Percentiles rank a stretch among this genome's conserved stretches.
Conservation (phyloP, 2,113 vertebrate species). For the Rhabdomys dilectus region DNA sequence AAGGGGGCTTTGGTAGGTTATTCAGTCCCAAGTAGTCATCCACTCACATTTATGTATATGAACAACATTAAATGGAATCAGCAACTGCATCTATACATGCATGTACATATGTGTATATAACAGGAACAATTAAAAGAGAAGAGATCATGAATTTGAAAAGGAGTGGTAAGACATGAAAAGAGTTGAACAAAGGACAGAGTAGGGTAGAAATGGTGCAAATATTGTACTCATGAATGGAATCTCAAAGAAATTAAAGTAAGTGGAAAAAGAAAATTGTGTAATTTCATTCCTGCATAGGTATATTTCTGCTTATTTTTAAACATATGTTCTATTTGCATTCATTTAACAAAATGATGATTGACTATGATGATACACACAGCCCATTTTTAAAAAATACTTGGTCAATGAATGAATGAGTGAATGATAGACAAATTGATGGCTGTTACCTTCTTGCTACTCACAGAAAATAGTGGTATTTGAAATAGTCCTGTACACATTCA, state of each 20-base stretch:
- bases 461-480: background rate
- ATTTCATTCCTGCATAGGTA: background rate
- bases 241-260: background rate
- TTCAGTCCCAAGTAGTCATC: background rate
- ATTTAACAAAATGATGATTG: background rate
- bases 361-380: background rate
- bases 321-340: slow-evolving; percentile 12
- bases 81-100: background rate
- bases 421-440: background rate
- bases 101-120: background rate
- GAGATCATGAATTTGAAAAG: background rate
- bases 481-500: slow-evolving; percentile 9
- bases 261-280: background rate
- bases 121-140: background rate
- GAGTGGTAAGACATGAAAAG: background rate
- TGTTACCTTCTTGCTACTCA: slow-evolving; percentile 17
- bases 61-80: background rate
- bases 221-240: background rate
- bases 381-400: slow-evolving; percentile 36
- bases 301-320: background rate
- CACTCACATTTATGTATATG: background rate
- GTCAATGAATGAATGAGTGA: background rate
- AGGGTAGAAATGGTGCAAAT: background rate
- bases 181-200: background rate
- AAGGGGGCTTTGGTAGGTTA: background rate